Base-by-base conservation (phyloP, 2,888 invertebrate genomes). In the Cybosia mesomella region DNA sequence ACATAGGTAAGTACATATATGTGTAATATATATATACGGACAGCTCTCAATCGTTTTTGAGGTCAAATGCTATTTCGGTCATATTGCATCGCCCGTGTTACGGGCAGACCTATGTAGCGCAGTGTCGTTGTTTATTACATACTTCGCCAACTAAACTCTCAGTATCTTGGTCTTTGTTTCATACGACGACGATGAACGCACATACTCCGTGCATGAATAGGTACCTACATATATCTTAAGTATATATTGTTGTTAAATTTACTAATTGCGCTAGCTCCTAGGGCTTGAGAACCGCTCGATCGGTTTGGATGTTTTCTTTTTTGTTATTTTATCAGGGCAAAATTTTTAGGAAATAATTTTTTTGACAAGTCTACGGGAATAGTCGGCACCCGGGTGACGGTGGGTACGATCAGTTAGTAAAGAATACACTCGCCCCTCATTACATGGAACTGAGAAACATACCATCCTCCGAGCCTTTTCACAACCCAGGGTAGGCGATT, bases 31-130 rank as follows among this genome's bases (percentile, higher is more conserved):
- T 18, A 58, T n/a, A 34, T 58, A 32, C 32, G 32, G 58, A 34
- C 28, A 55, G 32, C 32, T 58, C 34, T 58, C 18, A 59, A 22
- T 39, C 39, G 59, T 36, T 3, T 36, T 39, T 59, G 36, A 59
- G 36, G 58, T 58, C 58, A 58, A 34, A 32, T 32, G 32, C 49
- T 49, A 58, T 32, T 32, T 32, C 34, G 58, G 32, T 58, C 58
- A 55, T 11, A 24, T 55, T 32, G 58, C 18, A 58, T 18, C 28
- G 32, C 32, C 58, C n/a, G 58, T 58, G 58, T 32, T 32, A 58
- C 32, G 3, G 58, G 28, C 32, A 32, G 18, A n/a, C 18, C 15
- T 10, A 28, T 58, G n/a, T n/a, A 32, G 28, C 28, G 18, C n/a
- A 32, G n/a, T 58, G 32, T 28, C 2, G 11, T 13, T 32, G 18